Base-by-base conservation (phyloP, 1,140 invertebrate genomes). In the Lucilia sericata region DNA sequence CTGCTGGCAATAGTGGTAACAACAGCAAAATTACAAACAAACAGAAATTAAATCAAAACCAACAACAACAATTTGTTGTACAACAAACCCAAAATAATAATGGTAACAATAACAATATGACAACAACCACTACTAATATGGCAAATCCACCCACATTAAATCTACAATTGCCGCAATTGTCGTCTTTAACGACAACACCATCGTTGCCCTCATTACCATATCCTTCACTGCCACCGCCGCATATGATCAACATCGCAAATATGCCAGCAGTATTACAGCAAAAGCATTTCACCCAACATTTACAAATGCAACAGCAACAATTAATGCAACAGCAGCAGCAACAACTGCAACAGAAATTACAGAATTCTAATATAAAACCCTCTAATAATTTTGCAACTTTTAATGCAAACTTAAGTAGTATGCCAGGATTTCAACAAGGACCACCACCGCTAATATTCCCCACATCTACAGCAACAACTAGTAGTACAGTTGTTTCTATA, bases 261-360 rank as follows among this genome's bases (percentile, higher is more conserved):
- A 70, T 78, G 21, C 84, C 19, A 83, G 25, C 55, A 83, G 55
- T 60, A 82, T n/a, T 70, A 30, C 49, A 75, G 55, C 30, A 13
- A 19, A 34, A 83, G 74, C 82, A 82, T 55, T 74, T 83, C 34
- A 81, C 42, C 34, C 82, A 19, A 84, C 83, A 86, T 55, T 87
- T 85, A 84, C 86, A 84, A 82, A 65, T 86, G 65, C 83, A 86
- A 82, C 87, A 85, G 12, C 85, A 84, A 0, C 88, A 87, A n/a
- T 86, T 86, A 36, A 80, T 85, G 2, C 85, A 82, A 5, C 87
- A 86, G 13, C 78, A 74, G 2, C 80, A 82, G 14, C n/a, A 14
- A 60, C 55, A 60, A 4, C 85, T 76, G 2, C 87, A 84, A n/a
- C 86, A 84, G 17, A 76, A 85, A 51, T 51, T 30, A 55, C 82